phyloP scores from a whole-genome alignment of 1,140 invertebrate genomes.

The Rhysida immarginata region DNA sequence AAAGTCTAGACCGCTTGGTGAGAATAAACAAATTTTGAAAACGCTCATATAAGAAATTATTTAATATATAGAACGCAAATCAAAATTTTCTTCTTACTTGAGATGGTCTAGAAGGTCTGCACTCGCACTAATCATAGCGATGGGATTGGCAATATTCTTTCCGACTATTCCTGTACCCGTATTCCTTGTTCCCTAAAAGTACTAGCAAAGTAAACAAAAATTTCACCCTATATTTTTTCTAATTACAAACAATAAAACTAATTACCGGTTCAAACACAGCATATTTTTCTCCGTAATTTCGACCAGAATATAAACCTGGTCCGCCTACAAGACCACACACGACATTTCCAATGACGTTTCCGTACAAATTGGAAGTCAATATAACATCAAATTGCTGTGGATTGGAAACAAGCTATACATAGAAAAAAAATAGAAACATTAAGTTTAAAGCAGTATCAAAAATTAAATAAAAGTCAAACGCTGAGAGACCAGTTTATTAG shows the following conservation, averaged over 20 bases:
- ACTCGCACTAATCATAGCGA: slow-evolving; percentile 84
- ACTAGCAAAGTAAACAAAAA: too few species aligned
- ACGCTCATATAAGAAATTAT: too few species aligned
- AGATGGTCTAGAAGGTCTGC: slow-evolving; percentile 86
- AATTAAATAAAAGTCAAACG: too few species aligned
- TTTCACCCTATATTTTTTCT: too few species aligned
- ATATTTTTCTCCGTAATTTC: slow-evolving; percentile 91
- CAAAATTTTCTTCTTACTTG: too few species aligned
- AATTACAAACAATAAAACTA: too few species aligned
- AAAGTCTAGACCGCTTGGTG: too few species aligned
- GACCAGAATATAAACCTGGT: slow-evolving; percentile 85
- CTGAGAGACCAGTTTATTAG: too few species aligned
- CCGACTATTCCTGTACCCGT: slow-evolving; percentile 83
- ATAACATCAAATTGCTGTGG: slow-evolving; percentile 98
- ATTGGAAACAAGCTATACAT: slow-evolving; percentile 64
- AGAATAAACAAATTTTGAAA: too few species aligned
- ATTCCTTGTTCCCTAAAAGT: slow-evolving; percentile 60
- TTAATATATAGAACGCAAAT: too few species aligned
- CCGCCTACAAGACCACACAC: slow-evolving; percentile 93
- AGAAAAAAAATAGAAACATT: too few species aligned
- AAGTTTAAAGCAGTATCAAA: too few species aligned
- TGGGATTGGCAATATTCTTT: slow-evolving; percentile 94
- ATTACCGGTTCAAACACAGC: slow-evolving; percentile 71
- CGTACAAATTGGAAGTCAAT: slow-evolving; percentile 96
- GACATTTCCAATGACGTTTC: slow-evolving; percentile 93